phyloP scores from a whole-genome alignment of 92 coral and sea anemone genomes.

The Palythoa grandis region DNA sequence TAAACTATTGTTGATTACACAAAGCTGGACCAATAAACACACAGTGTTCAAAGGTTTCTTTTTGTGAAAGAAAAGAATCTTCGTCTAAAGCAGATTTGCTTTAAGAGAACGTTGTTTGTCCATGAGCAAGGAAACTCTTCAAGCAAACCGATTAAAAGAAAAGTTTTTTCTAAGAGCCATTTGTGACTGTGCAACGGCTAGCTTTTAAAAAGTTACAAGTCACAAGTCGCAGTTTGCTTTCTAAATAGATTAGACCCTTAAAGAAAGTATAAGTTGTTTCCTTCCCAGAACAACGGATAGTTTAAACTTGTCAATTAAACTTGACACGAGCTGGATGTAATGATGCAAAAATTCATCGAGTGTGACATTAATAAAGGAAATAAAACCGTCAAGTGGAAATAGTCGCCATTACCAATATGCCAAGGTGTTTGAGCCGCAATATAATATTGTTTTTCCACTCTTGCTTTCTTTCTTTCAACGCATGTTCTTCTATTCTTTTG shows the following conservation, averaged over 20 bases:
- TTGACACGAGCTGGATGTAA: conserved; percentile 66
- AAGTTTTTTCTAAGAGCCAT: not conserved
- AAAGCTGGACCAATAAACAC: conserved; percentile 84
- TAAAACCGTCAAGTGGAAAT: conserved; percentile 23
- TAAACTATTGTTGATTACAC: conserved; percentile 94
- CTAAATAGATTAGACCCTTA: conserved; percentile 47
- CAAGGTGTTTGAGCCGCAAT: not conserved
- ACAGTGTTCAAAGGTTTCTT: conserved; percentile 61
- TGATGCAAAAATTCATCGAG: conserved; percentile 44
- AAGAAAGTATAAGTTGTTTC: conserved; percentile 32
- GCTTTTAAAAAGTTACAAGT: not conserved
- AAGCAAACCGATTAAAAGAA: not conserved
- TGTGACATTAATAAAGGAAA: conserved; percentile 34
- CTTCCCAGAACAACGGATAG: conserved; percentile 66
- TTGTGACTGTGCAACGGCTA: not conserved
- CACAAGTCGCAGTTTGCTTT: conserved; percentile 31
- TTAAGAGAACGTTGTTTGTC: conserved; percentile 5
- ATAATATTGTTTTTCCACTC: not conserved
- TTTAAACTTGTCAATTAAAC: conserved; percentile 75
- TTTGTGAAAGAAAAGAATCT: conserved; percentile 49
- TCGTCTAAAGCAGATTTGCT: conserved; percentile 32
- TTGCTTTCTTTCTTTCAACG: not conserved
- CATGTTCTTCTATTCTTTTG: conserved; percentile 8
- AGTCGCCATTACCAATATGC: conserved; percentile 2
- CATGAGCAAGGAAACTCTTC: not conserved